These are phyloP conservation scores for Phrixothrix hirtus DNA, from an alignment of 2,888 invertebrate genomes.

Conservation along the genomic window DNA sequence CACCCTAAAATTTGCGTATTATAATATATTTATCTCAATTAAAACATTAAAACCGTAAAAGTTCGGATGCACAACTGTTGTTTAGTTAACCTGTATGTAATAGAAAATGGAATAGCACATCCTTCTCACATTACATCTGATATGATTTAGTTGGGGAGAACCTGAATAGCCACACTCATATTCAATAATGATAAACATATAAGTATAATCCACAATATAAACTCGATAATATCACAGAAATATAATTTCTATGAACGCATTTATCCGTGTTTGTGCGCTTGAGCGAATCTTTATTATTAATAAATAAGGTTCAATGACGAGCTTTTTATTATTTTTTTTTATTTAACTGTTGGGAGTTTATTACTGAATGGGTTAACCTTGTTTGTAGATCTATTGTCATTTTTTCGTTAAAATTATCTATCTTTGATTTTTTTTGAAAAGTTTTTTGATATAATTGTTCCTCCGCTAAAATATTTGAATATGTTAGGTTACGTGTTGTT, in stretches of 20 bases:
- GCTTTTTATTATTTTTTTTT: conserved; percentile 23
- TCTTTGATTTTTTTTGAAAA: conserved; percentile 10
- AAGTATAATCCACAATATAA: conserved; percentile 29
- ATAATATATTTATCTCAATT: too few relatives aligned
- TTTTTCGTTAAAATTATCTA: conserved; percentile 21
- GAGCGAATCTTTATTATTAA: conserved; percentile 29
- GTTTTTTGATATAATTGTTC: conserved; percentile 24
- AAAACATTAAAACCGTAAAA: too few relatives aligned
- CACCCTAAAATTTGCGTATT: too few relatives aligned
- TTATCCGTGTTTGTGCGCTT: conserved; percentile 29
- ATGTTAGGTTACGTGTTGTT: conserved; percentile 20
- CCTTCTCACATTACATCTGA: conserved; percentile 25
- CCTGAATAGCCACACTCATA: conserved; percentile 26
- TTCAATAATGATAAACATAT: conserved; percentile 30
- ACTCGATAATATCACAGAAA: conserved; percentile 32
- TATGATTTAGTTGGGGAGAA: conserved; percentile 28
- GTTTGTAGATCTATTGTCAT: conserved; percentile 23
- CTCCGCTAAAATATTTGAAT: conserved; percentile 13
- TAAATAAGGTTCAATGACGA: conserved; percentile 25
- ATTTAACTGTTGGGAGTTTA: conserved; percentile 17
- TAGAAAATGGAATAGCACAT: conserved; percentile 10
- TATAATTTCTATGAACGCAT: conserved; percentile 30
- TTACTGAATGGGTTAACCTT: conserved; percentile 13
- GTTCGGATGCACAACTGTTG: too few relatives aligned
- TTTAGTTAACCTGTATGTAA: conserved; percentile 16